A percentile compares a stretch with the other conserved stretches of the same genome.
Conservation (phyloP, 1,140 invertebrate species). For the Trinorchestia longiramus region DNA sequence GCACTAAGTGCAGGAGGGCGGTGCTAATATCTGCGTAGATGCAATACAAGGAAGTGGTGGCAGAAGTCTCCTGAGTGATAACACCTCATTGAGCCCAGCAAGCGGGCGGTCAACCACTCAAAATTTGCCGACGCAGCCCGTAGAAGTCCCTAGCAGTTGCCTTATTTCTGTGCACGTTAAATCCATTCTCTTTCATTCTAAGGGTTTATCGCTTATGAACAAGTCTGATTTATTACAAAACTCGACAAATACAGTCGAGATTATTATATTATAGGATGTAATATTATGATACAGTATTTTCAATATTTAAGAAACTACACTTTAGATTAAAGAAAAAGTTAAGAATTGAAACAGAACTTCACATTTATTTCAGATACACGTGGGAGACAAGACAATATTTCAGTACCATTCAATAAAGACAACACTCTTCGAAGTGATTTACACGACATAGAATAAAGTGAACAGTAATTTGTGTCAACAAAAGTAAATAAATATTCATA, state of each 20-base stretch:
- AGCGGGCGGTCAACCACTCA: background rate
- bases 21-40: background rate
- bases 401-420: no score
- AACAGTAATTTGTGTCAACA: no score
- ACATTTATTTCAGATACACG: no score
- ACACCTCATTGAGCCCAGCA: background rate
- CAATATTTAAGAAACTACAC: no score
- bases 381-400: no score
- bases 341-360: no score
- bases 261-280: no score
- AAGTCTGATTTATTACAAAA: background rate
- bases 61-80: background rate
- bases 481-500: no score
- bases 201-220: background rate
- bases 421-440: no score
- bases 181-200: background rate
- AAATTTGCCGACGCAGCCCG: conserved; percentile 28
- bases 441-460: no score
- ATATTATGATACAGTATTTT: no score
- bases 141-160: background rate
- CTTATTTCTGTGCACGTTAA: background rate
- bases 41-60: background rate
- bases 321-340: no score
- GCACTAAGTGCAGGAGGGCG: background rate
- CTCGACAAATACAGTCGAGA: background rate